phyloP scores from a whole-genome alignment of 2,888 invertebrate genomes.

The Chaetoderma sp. region DNA sequence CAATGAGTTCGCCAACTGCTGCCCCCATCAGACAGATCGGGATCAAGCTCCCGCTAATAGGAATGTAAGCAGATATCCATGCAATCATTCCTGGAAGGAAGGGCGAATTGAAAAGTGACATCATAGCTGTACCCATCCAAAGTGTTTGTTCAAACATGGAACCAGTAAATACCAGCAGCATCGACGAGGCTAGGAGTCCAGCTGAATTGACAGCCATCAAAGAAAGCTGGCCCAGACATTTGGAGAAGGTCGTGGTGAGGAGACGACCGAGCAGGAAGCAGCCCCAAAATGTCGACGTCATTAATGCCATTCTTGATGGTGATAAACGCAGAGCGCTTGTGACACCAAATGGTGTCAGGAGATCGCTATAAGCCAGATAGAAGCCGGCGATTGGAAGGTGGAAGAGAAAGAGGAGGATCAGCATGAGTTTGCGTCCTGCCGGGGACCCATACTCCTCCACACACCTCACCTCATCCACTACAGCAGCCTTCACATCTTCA shows the following conservation, averaged over 20 bases:
- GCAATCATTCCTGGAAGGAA: slow-evolving; percentile 4
- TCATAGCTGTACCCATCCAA: neutral
- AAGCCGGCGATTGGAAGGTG: neutral
- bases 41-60: neutral
- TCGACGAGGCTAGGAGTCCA: neutral
- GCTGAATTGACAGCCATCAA: neutral
- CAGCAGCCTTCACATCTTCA: neutral
- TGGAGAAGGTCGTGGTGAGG: neutral
- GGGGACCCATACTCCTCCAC: too few species aligned
- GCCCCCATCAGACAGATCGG: neutral
- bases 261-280: neutral
- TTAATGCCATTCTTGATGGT: neutral
- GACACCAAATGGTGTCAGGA: neutral
- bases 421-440: neutral
- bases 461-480: neutral
- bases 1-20: neutral
- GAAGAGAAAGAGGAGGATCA: neutral
- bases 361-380: neutral
- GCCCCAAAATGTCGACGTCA: slow-evolving; percentile 3
- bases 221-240: neutral
- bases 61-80: neutral
- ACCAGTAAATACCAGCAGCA: neutral
- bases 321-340: neutral
- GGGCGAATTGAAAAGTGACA: neutral
- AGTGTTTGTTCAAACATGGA: neutral